phyloP scores from a whole-genome alignment of 2,113 vertebrate species.

The Microcebus lehilahytsara region DNA sequence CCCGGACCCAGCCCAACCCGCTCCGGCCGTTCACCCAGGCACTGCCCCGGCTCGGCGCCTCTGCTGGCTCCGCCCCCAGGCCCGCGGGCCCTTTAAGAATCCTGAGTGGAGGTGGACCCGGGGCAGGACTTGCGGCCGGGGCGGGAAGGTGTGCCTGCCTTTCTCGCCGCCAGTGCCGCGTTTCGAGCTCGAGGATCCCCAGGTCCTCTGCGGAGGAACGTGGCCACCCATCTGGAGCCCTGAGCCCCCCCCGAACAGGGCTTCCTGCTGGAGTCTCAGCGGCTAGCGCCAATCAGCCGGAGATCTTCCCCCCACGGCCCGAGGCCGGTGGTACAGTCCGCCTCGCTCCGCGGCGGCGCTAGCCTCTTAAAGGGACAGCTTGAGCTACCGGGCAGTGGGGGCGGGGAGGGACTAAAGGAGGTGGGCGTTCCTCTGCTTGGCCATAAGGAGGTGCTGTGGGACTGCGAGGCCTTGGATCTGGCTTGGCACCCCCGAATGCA shows the following conservation, averaged over 20 bases:
- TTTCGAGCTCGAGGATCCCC: not conserved
- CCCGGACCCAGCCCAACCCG: conserved; percentile 21
- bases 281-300: too few relatives aligned
- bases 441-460: conserved; percentile 19
- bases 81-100: conserved; percentile 75
- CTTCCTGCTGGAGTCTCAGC: not conserved
- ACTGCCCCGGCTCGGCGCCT: conserved; percentile 26
- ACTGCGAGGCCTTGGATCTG: not conserved
- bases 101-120: conserved; percentile 7
- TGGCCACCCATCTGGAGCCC: rapidly evolving
- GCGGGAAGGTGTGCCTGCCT: not conserved
- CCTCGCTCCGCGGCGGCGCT: not conserved
- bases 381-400: not conserved
- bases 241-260: not conserved
- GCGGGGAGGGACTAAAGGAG: not conserved
- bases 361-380: conserved; percentile 71
- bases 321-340: conserved; percentile 66
- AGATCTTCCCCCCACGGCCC: not conserved
- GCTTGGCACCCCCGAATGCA: not conserved
- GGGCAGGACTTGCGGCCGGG: not conserved
- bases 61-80: conserved; percentile 44
- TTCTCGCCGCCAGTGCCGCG: not conserved
- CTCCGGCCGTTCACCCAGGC: not conserved
- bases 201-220: not conserved
- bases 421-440: not conserved